Percentiles rank a stretch among this genome's conserved stretches.
Evolutionary conservation across 2,797 vertebrate species (phyloP).

Genomic region (Bradypus variegatus): DNA sequence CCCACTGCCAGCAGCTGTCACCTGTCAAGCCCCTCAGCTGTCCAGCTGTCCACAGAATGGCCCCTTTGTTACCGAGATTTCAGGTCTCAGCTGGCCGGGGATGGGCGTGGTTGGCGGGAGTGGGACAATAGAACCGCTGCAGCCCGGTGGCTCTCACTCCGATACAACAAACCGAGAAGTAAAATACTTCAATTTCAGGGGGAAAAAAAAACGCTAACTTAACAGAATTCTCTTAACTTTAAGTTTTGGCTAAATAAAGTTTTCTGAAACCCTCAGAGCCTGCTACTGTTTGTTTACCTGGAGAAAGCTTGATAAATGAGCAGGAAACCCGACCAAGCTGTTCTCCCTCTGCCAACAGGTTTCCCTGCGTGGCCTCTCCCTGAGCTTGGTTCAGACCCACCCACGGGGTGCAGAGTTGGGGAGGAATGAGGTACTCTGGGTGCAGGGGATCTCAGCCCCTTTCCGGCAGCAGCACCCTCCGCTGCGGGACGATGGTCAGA

Average conservation of each 20-base stretch:
- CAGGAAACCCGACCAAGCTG: neutral
- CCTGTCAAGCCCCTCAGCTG: too few species aligned
- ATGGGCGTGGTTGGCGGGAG: neutral
- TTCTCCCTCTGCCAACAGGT: too few species aligned
- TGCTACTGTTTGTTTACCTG: neutral
- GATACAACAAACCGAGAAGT: neutral
- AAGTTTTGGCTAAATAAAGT: neutral
- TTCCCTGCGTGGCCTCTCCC: neutral
- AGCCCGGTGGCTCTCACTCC: neutral
- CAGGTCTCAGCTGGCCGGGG: neutral
- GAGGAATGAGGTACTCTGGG: too few species aligned
- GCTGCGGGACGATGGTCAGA: fast-evolving
- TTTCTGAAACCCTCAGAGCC: neutral
- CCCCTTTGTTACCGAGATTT: too few species aligned
- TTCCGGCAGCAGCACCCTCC: neutral
- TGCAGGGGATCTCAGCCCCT: neutral
- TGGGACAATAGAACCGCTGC: neutral
- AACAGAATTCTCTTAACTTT: neutral
- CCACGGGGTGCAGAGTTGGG: neutral
- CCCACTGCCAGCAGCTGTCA: fast-evolving
- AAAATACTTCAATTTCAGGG: neutral
- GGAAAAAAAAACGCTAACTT: neutral
- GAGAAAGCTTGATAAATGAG: neutral
- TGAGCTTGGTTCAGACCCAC: neutral
- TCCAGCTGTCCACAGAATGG: fast-evolving